Conservation (phyloP, 2,797 vertebrate species). For the Pseudochirops corinnae region DNA sequence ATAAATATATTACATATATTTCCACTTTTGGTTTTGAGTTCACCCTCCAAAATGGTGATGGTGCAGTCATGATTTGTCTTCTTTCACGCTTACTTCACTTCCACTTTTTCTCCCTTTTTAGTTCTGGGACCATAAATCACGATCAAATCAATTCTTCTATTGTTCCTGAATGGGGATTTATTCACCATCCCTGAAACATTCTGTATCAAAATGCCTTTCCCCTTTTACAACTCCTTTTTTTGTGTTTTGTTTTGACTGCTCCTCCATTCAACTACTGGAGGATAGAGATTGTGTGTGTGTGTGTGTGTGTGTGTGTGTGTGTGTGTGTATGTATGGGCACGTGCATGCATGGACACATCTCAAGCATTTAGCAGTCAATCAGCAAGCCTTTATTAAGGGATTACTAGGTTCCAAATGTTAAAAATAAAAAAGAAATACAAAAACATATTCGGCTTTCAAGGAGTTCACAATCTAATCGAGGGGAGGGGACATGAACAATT, state of each 20-base stretch:
- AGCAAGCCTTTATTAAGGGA: not conserved
- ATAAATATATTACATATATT: not conserved
- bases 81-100: not conserved
- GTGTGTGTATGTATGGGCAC: no score
- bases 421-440: not conserved
- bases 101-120: not conserved
- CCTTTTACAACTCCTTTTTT: rapidly evolving
- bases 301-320: no score
- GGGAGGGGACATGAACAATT: not conserved
- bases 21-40: not conserved
- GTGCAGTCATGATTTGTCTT: not conserved
- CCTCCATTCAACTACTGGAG: not conserved
- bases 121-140: not conserved
- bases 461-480: not conserved
- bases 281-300: not conserved
- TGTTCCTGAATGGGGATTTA: not conserved
- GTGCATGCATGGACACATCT: not conserved
- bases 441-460: not conserved
- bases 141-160: not conserved
- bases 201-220: not conserved
- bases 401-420: not conserved
- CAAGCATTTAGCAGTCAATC: not conserved
- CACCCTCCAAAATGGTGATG: not conserved
- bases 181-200: not conserved
- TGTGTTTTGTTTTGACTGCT: not conserved